Percentiles rank a stretch among this genome's conserved stretches.
These are phyloP conservation scores for Apodemus agrarius DNA, from an alignment of 2,797 vertebrate genomes.

Conservation along the genomic window DNA sequence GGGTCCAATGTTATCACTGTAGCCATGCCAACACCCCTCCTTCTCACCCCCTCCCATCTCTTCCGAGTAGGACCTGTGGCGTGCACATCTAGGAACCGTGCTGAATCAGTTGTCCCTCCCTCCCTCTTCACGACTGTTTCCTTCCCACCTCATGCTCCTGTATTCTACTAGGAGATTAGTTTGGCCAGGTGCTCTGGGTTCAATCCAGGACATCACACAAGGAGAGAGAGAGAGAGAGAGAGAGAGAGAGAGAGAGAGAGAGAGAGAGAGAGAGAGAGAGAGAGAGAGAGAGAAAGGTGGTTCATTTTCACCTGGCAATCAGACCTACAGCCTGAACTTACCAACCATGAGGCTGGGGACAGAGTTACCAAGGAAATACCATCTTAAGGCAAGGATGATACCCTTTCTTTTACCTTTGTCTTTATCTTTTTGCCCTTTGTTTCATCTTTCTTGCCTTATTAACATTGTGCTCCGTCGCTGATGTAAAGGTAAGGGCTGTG, in stretches of 20 bases:
- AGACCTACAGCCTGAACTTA: neutral
- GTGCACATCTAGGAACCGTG: neutral
- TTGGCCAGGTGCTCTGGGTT: neutral
- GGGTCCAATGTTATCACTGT: neutral
- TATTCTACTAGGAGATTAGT: neutral
- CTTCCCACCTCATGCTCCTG: neutral
- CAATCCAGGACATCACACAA: neutral
- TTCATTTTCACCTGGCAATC: neutral
- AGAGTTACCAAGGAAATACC: neutral
- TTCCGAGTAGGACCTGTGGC: accelerated
- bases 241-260: too few relatives aligned
- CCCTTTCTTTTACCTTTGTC: neutral
- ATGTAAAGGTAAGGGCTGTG: neutral
- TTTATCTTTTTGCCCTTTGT: neutral
- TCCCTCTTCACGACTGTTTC: neutral
- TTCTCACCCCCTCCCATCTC: neutral
- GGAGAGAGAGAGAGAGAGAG: neutral
- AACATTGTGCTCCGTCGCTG: neutral
- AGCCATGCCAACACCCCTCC: accelerated
- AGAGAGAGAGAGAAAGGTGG: too few relatives aligned
- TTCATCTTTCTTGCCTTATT: neutral
- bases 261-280: too few relatives aligned
- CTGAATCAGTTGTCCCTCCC: neutral
- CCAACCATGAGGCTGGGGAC: accelerated
- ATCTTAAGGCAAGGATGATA: neutral